These are phyloP conservation scores for Phaenicophaeus curvirostris DNA, from an alignment of 2,797 vertebrate species.

Conservation along the genomic window DNA sequence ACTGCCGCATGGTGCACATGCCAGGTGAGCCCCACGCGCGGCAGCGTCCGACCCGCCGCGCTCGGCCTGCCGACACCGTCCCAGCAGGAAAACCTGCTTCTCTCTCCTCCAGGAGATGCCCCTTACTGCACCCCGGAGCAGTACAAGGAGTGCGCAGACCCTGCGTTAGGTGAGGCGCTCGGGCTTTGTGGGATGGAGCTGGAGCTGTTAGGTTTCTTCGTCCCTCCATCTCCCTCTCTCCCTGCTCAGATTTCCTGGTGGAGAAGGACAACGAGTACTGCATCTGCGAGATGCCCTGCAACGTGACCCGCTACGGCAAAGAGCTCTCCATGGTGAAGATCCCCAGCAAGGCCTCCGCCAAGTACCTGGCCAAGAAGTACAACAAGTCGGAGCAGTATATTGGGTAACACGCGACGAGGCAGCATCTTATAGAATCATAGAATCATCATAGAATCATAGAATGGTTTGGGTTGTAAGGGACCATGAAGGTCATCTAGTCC, in stretches of 20 bases:
- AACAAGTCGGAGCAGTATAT: slow-evolving; percentile 98
- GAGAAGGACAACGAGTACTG: slow-evolving; percentile 95
- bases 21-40: slow-evolving; percentile 80
- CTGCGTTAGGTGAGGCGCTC: slow-evolving; percentile 89
- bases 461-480: no score
- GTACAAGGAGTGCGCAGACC: slow-evolving; percentile 98
- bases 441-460: no score
- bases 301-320: slow-evolving; percentile 92
- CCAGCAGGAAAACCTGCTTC: not conserved
- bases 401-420: slow-evolving; percentile 69
- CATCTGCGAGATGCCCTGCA: slow-evolving; percentile 93
- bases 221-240: not conserved
- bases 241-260: slow-evolving; percentile 89
- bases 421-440: fast-evolving
- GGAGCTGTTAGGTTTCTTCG: not conserved
- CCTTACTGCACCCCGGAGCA: slow-evolving; percentile 98
- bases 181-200: fast-evolving
- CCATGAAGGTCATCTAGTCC: no score
- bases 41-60: fast-evolving
- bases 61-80: fast-evolving
- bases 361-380: slow-evolving; percentile 96
- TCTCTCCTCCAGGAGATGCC: slow-evolving; percentile 87
- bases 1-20: slow-evolving; percentile 99
- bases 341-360: slow-evolving; percentile 95
- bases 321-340: slow-evolving; percentile 98